phyloP scores from a whole-genome alignment of 2,888 invertebrate species.

The Strigamia maritima region DNA sequence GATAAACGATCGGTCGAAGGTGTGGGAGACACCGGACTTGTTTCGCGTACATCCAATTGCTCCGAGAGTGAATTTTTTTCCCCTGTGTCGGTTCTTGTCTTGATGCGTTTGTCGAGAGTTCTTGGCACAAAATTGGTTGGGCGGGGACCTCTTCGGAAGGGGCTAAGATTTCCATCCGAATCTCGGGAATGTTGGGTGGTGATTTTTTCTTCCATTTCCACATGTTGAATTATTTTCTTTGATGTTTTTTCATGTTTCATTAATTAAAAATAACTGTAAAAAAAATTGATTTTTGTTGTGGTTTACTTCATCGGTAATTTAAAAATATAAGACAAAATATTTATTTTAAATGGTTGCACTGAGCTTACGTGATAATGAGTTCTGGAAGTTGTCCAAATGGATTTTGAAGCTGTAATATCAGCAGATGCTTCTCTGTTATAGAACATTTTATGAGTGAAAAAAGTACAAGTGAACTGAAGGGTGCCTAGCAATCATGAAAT shows the following conservation, averaged over 20 bases:
- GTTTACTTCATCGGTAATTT: background rate
- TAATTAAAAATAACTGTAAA: background rate
- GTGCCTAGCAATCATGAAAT: constrained; percentile 28
- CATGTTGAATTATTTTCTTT: constrained; percentile 31
- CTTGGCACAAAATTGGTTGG: constrained; percentile 20
- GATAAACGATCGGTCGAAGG: constrained; percentile 68
- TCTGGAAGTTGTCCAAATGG: constrained; percentile 16
- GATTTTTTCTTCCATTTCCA: constrained; percentile 19
- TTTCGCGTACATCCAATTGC: background rate
- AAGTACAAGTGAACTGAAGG: constrained; percentile 1
- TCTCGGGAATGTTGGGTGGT: constrained; percentile 33
- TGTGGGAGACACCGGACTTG: constrained; percentile 60
- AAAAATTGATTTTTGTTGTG: background rate
- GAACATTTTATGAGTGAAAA: background rate
- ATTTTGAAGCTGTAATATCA: constrained; percentile 13
- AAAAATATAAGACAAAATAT: background rate
- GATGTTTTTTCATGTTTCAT: background rate
- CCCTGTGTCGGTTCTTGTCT: background rate
- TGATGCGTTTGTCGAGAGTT: constrained; percentile 4
- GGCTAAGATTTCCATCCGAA: constrained; percentile 26
- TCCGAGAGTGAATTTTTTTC: constrained; percentile 31
- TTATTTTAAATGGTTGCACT: background rate
- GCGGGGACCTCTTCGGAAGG: constrained; percentile 34
- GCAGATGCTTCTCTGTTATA: constrained; percentile 6
- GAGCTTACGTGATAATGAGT: constrained; percentile 25